Conservation (phyloP, 2,888 invertebrate species). For the Nemotelus pantherinus region DNA sequence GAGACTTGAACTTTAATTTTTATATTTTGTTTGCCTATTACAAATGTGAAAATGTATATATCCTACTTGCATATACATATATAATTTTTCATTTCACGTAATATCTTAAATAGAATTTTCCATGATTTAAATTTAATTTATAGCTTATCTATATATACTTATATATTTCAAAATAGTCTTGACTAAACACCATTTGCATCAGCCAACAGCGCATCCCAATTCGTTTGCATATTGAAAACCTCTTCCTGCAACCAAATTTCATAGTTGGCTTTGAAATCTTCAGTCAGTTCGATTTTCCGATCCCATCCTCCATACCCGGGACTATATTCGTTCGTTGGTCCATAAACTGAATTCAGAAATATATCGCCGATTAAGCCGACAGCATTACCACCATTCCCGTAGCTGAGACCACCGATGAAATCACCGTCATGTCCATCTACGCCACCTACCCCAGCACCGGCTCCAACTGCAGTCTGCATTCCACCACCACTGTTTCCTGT, state of each 20-base stretch:
- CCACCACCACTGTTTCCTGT: slow-evolving; percentile 29
- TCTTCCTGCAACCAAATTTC: slow-evolving; percentile 96
- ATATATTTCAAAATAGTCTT: too few relatives aligned
- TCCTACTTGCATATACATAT: too few relatives aligned
- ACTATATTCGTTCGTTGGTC: slow-evolving; percentile 56
- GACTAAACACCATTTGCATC: slow-evolving; percentile 10
- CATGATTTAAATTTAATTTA: too few relatives aligned
- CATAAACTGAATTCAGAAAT: slow-evolving; percentile 17
- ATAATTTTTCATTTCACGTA: too few relatives aligned
- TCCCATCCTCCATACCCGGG: slow-evolving; percentile 65
- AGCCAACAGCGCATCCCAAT: slow-evolving; percentile 72
- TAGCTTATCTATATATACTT: too few relatives aligned
- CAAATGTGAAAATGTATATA: too few relatives aligned
- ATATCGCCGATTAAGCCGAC: slow-evolving; percentile 29
- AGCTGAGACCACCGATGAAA: slow-evolving; percentile 40
- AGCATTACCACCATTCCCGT: slow-evolving; percentile 13
- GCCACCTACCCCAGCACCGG: slow-evolving; percentile 52
- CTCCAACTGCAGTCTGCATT: slow-evolving; percentile 21
- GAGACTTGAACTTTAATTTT: too few relatives aligned
- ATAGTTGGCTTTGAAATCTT: slow-evolving; percentile 93
- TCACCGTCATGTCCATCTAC: slow-evolving; percentile 44
- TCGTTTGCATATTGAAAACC: slow-evolving; percentile 86
- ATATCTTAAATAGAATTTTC: too few relatives aligned
- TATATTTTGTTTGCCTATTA: too few relatives aligned
- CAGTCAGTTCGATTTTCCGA: slow-evolving; percentile 77